Evolutionary conservation across 2,888 invertebrate genomes (phyloP), one percentile per base, ranked within the genome.

Genomic region (Leptinotarsa haldemani): DNA sequence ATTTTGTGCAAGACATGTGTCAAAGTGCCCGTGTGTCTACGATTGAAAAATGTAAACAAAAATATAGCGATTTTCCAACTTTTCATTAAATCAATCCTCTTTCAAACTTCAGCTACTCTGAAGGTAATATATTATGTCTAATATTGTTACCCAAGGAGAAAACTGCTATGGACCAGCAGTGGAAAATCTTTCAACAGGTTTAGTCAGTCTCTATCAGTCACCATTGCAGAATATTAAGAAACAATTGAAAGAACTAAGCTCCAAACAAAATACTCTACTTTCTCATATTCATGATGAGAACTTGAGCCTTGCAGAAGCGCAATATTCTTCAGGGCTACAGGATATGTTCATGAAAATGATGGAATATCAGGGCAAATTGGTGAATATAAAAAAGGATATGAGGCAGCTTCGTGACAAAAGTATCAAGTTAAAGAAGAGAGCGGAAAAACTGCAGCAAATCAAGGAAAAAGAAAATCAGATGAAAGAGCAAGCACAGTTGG

Each of bases 301-400:
- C 65, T 25, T 80, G n/a, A 75, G 63, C 22, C 70, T 82, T 70
- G 77, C 79, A 12, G 76, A 81, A 68, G 77, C 78, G 4, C 80
- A 79, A 64, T 66, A 78, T 70, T 79, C 79, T 47, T 68, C 74
- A 20, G 82, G 82, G 63, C 65, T 80, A 20, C 79, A 78, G 68
- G 78, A 75, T 50, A 75, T 81, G 75, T 80, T 82, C 70, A 71
- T 50, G 52, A 81, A 79, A 68, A 75, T 82, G 72, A 79, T 77
- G 67, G 18, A 71, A 7, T 81, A 82, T 58, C 78, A 81, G n/a
- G 66, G 67, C 15, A 82, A 82, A 71, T 73, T 82, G 50, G 61
- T 76, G 18, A 74, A 63, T 22, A 76, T 81, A 18, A 81, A 79
- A 72, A 82, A 79, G 64, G 78, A 80, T 47, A 82, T 82, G 77